phyloP scores from a whole-genome alignment of 2,888 invertebrate genomes.

The Stenodema calcarata region DNA sequence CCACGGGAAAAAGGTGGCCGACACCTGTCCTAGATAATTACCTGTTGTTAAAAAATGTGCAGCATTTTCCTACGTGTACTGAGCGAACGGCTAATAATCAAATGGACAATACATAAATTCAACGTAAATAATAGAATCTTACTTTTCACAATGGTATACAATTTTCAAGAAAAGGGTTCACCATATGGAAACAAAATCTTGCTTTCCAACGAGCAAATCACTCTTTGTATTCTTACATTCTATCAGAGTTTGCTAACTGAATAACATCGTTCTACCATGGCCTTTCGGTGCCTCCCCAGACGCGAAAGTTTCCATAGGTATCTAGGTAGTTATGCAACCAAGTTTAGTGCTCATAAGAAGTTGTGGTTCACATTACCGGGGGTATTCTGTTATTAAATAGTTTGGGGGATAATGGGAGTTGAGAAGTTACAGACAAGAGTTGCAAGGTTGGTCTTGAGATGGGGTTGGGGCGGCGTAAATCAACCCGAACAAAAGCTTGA shows the following conservation, averaged over 20 bases:
- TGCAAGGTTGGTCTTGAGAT: not conserved
- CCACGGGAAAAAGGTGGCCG: too few relatives aligned
- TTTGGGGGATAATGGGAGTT: slow-evolving; percentile 31
- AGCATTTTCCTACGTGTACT: too few relatives aligned
- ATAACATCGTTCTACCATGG: not conserved
- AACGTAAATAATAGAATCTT: too few relatives aligned
- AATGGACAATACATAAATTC: too few relatives aligned
- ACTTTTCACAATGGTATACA: too few relatives aligned
- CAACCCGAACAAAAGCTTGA: not conserved
- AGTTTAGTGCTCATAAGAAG: slow-evolving; percentile 11
- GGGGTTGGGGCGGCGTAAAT: not conserved
- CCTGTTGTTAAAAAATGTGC: too few relatives aligned
- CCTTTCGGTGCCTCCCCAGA: not conserved
- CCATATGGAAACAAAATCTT: too few relatives aligned
- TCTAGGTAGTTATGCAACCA: not conserved
- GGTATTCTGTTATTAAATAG: slow-evolving; percentile 27
- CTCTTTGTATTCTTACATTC: not conserved
- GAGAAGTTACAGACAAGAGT: slow-evolving; percentile 29
- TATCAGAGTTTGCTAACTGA: not conserved
- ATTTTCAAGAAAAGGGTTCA: too few relatives aligned
- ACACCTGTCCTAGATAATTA: too few relatives aligned
- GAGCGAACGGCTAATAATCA: too few relatives aligned
- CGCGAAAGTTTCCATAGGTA: not conserved
- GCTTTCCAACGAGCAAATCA: not conserved
- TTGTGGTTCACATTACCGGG: slow-evolving; percentile 9